Conservation (phyloP, 2,888 invertebrate species). For the Drosophila sordidapex region DNA sequence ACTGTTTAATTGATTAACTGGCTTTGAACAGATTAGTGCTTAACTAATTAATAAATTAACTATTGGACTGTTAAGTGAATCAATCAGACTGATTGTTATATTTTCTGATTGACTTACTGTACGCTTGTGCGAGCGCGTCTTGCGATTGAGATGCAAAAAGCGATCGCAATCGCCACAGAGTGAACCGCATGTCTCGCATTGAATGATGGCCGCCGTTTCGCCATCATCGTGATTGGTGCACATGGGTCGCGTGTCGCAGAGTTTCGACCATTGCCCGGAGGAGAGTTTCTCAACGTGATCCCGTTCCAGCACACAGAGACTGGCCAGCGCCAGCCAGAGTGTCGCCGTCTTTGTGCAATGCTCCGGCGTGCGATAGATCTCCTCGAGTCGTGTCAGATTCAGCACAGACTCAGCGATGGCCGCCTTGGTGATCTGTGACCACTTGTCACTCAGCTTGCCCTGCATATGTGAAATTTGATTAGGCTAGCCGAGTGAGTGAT, state of each 20-base stretch:
- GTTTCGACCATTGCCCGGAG: constrained; percentile 91
- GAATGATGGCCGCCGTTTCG: constrained; percentile 95
- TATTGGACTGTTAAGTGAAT: not conserved
- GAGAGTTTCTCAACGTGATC: constrained; percentile 94
- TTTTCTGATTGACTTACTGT: constrained; percentile 73
- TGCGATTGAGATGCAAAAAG: constrained; percentile 95
- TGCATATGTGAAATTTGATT: constrained; percentile 80
- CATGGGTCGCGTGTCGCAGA: constrained; percentile 88
- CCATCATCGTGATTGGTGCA: constrained; percentile 99
- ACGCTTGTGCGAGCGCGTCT: constrained; percentile 93
- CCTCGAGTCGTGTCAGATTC: constrained; percentile 92
- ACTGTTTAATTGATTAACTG: not conserved
- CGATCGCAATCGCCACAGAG: constrained; percentile 98
- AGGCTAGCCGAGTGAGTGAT: too few relatives aligned
- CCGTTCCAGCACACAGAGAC: constrained; percentile 95
- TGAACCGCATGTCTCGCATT: constrained; percentile 95
- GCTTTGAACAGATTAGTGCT: not conserved
- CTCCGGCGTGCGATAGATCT: constrained; percentile 90
- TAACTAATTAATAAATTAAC: not conserved
- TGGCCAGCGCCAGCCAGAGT: constrained; percentile 96
- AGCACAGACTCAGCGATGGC: constrained; percentile 95
- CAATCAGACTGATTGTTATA: not conserved
- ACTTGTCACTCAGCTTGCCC: constrained; percentile 94
- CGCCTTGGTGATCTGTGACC: constrained; percentile 94
- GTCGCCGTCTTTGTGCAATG: constrained; percentile 93